A percentile compares a stretch with the other conserved stretches of the same genome.
These are phyloP conservation scores for Thrips palmi DNA, from an alignment of 1,140 invertebrate genomes.

Conservation along the genomic window DNA sequence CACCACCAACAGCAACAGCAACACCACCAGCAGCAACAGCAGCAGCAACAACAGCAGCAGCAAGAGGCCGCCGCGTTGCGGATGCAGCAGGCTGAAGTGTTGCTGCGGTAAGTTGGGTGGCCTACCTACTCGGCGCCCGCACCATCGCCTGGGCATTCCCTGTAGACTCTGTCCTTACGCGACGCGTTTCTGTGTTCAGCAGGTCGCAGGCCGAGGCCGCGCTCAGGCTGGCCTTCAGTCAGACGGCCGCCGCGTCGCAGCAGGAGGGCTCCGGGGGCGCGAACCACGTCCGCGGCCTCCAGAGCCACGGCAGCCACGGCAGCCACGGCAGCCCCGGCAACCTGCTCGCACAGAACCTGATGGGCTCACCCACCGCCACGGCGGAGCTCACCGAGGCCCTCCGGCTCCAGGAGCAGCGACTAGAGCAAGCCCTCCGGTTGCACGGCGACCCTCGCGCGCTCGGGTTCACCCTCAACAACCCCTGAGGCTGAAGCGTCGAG, in stretches of 20 bases:
- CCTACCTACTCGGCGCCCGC: too few relatives aligned
- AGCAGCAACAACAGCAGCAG: constrained; percentile 17
- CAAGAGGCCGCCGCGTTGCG: constrained; percentile 34
- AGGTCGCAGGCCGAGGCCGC: constrained; percentile 61
- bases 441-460: constrained; percentile 44
- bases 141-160: too few relatives aligned
- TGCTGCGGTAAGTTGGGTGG: constrained; percentile 32
- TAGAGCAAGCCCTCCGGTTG: constrained; percentile 62
- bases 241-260: constrained; percentile 28
- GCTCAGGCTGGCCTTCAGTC: constrained; percentile 51
- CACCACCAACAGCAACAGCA: constrained; percentile 25
- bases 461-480: constrained; percentile 35
- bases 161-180: too few relatives aligned
- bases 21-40: constrained; percentile 17
- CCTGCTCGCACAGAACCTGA: constrained; percentile 9
- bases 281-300: constrained; percentile 18
- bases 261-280: constrained; percentile 12
- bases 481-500: too few relatives aligned
- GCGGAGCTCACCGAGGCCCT: constrained; percentile 47
- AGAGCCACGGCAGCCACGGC: constrained; percentile 11
- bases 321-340: constrained; percentile 22
- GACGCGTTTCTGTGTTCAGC: too few relatives aligned
- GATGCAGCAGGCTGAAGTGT: constrained; percentile 58
- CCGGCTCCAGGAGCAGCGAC: constrained; percentile 55
- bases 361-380: constrained; percentile 5